These are phyloP conservation scores for Cheirogaleus major DNA, from an alignment of 2,797 vertebrate genomes.

Conservation along the genomic window DNA sequence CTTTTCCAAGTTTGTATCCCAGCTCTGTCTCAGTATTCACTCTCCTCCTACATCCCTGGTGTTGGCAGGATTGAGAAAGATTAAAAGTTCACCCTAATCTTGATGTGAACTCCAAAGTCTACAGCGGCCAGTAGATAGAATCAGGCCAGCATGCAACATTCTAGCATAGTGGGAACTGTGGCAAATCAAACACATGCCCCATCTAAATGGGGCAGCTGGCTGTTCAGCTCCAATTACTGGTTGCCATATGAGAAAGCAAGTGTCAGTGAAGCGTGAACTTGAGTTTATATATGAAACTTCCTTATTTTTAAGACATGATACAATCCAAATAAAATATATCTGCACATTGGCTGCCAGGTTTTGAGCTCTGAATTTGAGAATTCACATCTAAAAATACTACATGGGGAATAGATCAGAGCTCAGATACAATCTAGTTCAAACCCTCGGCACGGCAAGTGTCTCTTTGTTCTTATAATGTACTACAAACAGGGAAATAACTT, in stretches of 20 bases:
- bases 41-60: background rate
- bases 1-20: background rate
- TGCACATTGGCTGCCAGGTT: background rate
- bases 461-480: background rate
- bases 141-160: background rate
- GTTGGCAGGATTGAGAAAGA: background rate
- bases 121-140: background rate
- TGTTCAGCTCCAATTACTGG: background rate
- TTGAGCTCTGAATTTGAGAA: background rate
- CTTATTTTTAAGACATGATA: background rate
- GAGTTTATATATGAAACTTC: background rate
- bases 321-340: background rate
- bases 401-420: background rate
- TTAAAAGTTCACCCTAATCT: background rate
- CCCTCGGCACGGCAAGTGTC: background rate
- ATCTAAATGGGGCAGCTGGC: background rate
- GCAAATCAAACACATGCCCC: background rate
- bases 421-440: background rate
- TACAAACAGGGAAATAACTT: background rate
- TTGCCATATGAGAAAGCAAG: background rate
- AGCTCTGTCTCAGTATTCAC: background rate
- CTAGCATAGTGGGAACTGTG: background rate
- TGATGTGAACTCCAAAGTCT: background rate
- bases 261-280: background rate
- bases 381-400: constrained; percentile 14